Evolutionary conservation across 1,140 invertebrate genomes (phyloP).

Genomic region (Drosophila nigromelanica): DNA sequence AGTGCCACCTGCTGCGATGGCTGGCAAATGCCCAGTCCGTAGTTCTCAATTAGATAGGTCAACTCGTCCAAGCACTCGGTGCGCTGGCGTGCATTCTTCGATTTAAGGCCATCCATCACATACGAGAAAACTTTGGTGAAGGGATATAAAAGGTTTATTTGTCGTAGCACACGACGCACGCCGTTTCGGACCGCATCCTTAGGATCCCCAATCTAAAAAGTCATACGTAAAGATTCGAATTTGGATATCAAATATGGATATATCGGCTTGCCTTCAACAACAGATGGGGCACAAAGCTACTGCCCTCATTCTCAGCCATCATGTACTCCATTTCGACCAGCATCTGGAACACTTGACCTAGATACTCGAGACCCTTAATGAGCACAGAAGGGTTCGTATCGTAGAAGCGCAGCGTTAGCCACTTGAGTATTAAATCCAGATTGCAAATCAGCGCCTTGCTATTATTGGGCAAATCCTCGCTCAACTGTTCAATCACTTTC

Average conservation of each 20-base stretch:
- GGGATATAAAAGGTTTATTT: constrained; percentile 93
- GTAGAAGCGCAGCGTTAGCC: constrained; percentile 98
- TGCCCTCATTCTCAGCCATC: constrained; percentile 95
- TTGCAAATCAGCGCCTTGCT: constrained; percentile 93
- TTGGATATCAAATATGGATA: neutral
- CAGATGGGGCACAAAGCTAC: constrained; percentile 97
- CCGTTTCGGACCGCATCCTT: constrained; percentile 97
- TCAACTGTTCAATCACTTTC: constrained; percentile 96
- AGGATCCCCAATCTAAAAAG: constrained; percentile 93
- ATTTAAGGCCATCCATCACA: constrained; percentile 97
- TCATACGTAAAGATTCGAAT: constrained; percentile 9
- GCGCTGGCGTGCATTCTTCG: constrained; percentile 97
- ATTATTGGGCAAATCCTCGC: constrained; percentile 91
- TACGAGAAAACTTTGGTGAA: constrained; percentile 95
- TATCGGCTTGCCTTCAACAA: constrained; percentile 90
- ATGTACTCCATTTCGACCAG: constrained; percentile 92
- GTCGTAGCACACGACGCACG: constrained; percentile 93
- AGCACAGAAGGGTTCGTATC: constrained; percentile 99
- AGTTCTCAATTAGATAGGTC: constrained; percentile 93
- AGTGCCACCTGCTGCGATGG: constrained; percentile 91
- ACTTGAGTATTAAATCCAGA: constrained; percentile 97
- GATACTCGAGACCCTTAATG: constrained; percentile 96
- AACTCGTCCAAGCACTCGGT: constrained; percentile 98
- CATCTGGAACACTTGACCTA: constrained; percentile 92
- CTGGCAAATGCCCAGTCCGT: constrained; percentile 93